Percentiles rank a stretch among this genome's conserved stretches.
Conservation (phyloP, 2,797 vertebrate species). For the Etheostoma perlongum region DNA sequence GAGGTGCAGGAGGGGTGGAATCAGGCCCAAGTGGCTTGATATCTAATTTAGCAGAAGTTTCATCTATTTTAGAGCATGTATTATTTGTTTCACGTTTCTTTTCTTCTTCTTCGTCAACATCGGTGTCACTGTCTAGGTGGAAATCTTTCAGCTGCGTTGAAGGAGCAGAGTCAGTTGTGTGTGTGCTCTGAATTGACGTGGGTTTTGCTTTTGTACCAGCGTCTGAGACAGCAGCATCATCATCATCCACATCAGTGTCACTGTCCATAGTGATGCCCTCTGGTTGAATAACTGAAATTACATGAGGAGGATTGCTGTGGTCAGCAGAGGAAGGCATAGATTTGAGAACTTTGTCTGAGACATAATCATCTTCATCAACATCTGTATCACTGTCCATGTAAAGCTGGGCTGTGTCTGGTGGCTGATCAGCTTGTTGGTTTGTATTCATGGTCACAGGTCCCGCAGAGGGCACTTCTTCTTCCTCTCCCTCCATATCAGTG, state of each 20-base stretch:
- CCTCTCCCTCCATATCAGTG: constrained; percentile 74
- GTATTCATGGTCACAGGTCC: constrained; percentile 21
- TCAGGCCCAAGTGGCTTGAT: constrained; percentile 25
- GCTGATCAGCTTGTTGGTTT: constrained; percentile 32
- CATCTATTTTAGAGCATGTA: constrained; percentile 21
- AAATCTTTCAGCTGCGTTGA: constrained; percentile 44
- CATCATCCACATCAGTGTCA: constrained; percentile 85
- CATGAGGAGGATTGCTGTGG: constrained; percentile 14
- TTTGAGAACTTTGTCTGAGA: constrained; percentile 7
- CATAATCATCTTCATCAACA: constrained; percentile 67
- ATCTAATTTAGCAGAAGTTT: constrained; percentile 31
- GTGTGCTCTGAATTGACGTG: constrained; percentile 7
- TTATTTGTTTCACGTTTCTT: constrained; percentile 17
- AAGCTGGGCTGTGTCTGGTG: constrained; percentile 47
- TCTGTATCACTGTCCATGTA: constrained; percentile 81
- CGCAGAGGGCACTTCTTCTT: constrained; percentile 17
- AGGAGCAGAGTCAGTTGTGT: constrained; percentile 31
- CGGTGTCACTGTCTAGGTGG: constrained; percentile 74
- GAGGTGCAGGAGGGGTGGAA: constrained; percentile 5
- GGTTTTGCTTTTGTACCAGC: constrained; percentile 43
- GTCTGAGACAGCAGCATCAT: constrained; percentile 48
- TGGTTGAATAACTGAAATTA: constrained; percentile 37
- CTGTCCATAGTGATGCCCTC: constrained; percentile 77
- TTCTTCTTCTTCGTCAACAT: constrained; percentile 73
- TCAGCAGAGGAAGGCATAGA: constrained; percentile 20